Evolutionary conservation across 2,888 invertebrate species (phyloP).

Genomic region (Strigamia transsilvanica): DNA sequence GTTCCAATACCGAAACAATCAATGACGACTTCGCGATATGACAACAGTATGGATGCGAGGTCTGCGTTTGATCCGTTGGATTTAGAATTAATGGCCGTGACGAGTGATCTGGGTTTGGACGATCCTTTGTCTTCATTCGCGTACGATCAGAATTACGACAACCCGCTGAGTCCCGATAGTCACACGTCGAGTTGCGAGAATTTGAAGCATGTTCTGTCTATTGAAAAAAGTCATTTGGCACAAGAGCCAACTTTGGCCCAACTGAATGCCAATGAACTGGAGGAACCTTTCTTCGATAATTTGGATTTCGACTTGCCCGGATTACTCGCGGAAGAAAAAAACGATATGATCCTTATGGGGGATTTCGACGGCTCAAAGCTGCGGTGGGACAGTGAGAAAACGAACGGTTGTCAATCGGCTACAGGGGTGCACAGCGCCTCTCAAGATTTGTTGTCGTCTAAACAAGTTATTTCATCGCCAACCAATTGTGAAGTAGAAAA

Average conservation of each 20-base stretch:
- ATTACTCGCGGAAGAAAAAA: conserved; percentile 74
- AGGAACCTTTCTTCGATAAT: conserved; percentile 82
- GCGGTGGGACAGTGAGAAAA: conserved; percentile 46
- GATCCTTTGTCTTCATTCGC: conserved; percentile 45
- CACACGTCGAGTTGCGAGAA: conserved; percentile 46
- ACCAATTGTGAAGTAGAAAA: background rate
- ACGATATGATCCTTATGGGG: conserved; percentile 50
- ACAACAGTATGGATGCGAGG: background rate
- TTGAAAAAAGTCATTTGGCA: conserved; percentile 7
- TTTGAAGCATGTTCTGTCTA: conserved; percentile 40
- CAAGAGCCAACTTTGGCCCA: conserved; percentile 78
- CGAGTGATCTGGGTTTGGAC: conserved; percentile 43
- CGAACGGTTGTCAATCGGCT: background rate
- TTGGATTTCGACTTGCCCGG: conserved; percentile 88
- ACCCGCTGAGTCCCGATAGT: conserved; percentile 46
- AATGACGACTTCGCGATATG: background rate
- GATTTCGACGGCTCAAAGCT: conserved; percentile 35
- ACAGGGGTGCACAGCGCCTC: background rate
- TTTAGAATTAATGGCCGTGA: conserved; percentile 34
- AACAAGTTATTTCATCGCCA: background rate
- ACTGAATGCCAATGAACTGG: conserved; percentile 76
- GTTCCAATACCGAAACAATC: conserved; percentile 43
- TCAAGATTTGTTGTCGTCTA: conserved; percentile 18
- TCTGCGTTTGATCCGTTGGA: background rate
- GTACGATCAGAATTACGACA: conserved; percentile 17